phyloP scores from a whole-genome alignment of 2,888 invertebrate genomes.

The Nipponacmea schrenckii region DNA sequence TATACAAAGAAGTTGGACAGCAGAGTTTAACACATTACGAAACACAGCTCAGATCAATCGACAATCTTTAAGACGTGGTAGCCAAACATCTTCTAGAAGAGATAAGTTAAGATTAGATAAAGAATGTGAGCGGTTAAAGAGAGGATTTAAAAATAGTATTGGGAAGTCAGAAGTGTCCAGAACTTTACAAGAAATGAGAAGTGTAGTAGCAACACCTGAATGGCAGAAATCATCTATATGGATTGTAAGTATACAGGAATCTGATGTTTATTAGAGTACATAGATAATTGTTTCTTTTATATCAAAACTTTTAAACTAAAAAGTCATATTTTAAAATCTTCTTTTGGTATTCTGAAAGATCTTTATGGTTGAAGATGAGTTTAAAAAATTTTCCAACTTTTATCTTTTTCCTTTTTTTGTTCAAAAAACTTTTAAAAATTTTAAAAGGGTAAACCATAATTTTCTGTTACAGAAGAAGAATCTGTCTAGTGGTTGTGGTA shows the following conservation, averaged over 20 bases:
- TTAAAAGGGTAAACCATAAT: no score
- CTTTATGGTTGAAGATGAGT: no score
- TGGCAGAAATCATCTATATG: conserved; percentile 56
- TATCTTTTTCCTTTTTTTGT: no score
- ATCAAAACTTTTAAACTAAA: no score
- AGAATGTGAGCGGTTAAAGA: conserved; percentile 41
- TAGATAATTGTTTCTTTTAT: not conserved
- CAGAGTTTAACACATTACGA: conserved; percentile 32
- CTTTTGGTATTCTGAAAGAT: no score
- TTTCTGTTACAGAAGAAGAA: conserved; percentile 47
- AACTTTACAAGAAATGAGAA: conserved; percentile 49
- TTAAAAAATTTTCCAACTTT: no score
- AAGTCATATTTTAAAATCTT: no score
- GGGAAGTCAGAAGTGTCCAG: conserved; percentile 47
- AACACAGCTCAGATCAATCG: conserved; percentile 7
- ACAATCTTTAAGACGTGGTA: conserved; percentile 13
- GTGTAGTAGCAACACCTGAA: conserved; percentile 47
- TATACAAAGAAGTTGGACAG: conserved; percentile 27
- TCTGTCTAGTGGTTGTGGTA: conserved; percentile 42
- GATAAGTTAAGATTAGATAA: conserved; percentile 37
- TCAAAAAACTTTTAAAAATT: no score
- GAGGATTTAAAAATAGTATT: conserved; percentile 45
- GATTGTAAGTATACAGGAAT: conserved; percentile 50
- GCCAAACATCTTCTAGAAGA: conserved; percentile 4
- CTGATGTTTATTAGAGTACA: not conserved